Base-by-base conservation (phyloP, 2,888 invertebrate species). In the Drosophila setosimentum region DNA sequence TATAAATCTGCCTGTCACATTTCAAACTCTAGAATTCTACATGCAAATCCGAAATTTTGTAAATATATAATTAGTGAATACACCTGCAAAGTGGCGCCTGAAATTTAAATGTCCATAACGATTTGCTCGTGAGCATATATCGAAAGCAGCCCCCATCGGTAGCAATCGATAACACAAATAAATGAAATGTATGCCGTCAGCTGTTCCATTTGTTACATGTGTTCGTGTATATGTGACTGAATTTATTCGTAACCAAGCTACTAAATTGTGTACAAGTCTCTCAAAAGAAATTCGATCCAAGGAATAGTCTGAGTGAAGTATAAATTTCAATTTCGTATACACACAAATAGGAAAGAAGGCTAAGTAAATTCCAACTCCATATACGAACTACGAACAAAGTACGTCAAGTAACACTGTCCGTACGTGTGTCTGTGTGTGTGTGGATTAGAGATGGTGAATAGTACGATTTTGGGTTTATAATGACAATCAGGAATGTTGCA, bases 241-340 rank as follows among this genome's bases (percentile, higher is more conserved):
- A 74, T 77, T 73, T 86, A 70, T 81, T 83, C 81, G 73, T 76
- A 83, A 71, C 68, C 59, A 60, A 77, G 51, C 57, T 58, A 35
- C 60, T 65, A 57, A 78, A 62, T n/a, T 13, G 11, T 8, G 24
- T 27, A 13, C 5, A 29, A 49, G 55, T 13, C 18, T 42, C 40
- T 11, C 13, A 40, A 48, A 58, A 53, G 24, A 16, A n/a, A 35
- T 24, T 18, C 18, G 18, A 53, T 10, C 7, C 54, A n/a, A 40
- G n/a, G 42, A 54, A 37, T 37, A 55, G 10, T 42, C n/a, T 2
- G 1, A 27, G 3, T 27, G 24, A 49, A 53, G 30, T 5, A 50
- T 13, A 40, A 54, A 35, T 65, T 49, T 0, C 40, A 57, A 67
- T 69, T n/a, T 13, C 29, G 33, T 57, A 40, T 11, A 50, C 33